A percentile compares a stretch with the other conserved stretches of the same genome.
phyloP scores from a whole-genome alignment of 2,113 vertebrate genomes.

The Rhinolophus ferrumequinum region DNA sequence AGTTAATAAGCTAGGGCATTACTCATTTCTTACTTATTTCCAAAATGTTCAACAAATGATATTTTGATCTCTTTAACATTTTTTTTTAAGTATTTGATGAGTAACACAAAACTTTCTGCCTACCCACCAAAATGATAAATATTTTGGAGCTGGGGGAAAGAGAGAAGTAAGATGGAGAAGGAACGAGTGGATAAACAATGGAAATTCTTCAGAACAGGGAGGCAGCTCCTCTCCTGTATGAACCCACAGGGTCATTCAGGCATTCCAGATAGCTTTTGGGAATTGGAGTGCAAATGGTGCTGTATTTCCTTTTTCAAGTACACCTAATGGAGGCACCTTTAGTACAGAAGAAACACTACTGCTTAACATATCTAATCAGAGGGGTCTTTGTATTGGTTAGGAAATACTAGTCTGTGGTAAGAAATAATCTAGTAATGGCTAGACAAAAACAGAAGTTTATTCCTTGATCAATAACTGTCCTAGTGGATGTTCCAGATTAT shows the following conservation, averaged over 20 bases:
- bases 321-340: not conserved
- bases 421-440: not conserved
- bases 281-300: not conserved
- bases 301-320: not conserved
- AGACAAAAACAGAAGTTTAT: not conserved
- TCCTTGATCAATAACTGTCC: not conserved
- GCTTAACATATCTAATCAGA: not conserved
- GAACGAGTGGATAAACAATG: not conserved
- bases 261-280: not conserved
- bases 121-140: not conserved
- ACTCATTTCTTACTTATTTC: not conserved
- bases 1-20: not conserved
- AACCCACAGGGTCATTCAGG: not conserved
- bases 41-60: not conserved
- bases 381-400: not conserved
- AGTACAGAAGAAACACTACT: not conserved
- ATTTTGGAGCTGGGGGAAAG: not conserved
- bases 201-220: not conserved
- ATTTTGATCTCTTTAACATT: not conserved
- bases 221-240: not conserved
- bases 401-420: not conserved
- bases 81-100: not conserved
- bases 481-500: not conserved
- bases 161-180: not conserved
- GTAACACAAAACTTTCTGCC: not conserved